Evolutionary conservation across 2,113 vertebrate species (phyloP), one percentile per base, ranked within the genome.

Genomic region (Micromys minutus): DNA sequence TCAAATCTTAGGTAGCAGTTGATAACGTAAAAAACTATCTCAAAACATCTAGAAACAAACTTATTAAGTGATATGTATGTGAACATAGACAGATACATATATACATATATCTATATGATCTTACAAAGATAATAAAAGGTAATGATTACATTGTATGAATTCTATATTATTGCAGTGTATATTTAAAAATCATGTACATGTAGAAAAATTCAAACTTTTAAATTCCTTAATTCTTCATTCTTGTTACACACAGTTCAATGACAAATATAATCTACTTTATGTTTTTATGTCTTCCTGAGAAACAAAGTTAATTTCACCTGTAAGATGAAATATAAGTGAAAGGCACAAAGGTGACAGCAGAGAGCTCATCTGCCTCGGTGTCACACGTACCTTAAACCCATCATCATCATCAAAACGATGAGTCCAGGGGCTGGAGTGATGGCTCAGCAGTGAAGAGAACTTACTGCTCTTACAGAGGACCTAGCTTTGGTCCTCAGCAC

Each of bases 271-370:
- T 76, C 19, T 7, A 76, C 19, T 39, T 36, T 90, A 21, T 4
- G 42, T 67, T 92, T 39, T 94, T 50, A 77, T 39, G 21, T 93
- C 5, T 61, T n/a, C 10, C 61, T 65, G 52, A 85, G 29, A 90
- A 84, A 96, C 22, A 87, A 87, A 86, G 80, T 90, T 57, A 89
- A 93, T 90, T 88, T 72, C 26, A 71, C 50, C 74, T 80, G 29
- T 26, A 80, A 92, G 29, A 21, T 21, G 11, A 55, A 87, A 50
- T 59, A 36, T 4, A 79, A 87, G 63, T 17, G 24, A 75, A 71
- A 80, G 24, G 52, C 83, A 31, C 42, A 74, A 77, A 81, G 72
- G 74, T 13, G 39, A 69, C 3, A 5, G n/a, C 50, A 24, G 80
- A 22, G 47, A 71, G 69, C 0, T 84, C 42, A 12, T 36, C 47